Base-by-base conservation (phyloP, 2,888 invertebrate species). In the Adelphocoris suturalis region DNA sequence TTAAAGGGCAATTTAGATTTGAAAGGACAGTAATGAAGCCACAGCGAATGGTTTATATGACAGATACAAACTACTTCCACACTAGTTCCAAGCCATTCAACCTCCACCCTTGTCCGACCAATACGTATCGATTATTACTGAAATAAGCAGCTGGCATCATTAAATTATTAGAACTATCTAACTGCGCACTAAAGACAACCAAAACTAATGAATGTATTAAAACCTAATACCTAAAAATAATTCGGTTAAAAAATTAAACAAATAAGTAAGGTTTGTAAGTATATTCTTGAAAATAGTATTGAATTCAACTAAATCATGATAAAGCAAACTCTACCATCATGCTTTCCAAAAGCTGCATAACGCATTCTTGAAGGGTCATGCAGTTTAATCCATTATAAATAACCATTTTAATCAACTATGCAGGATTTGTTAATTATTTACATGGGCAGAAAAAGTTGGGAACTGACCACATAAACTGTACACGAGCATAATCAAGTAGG, bases 291-390 rank as follows among this genome's bases (percentile, higher is more conserved):
- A 68, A 68, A 11, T 68, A 68, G 16, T 68, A 23, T 19, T 9
- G 0, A 23, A 7, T 12, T 27, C 9, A 23, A 68, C 23, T 23
- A 68, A 19, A 61, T 61, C 7, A 68, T 68, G 68, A 19, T 13
- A 57, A 7, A 57, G 57, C 68, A 68, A 68, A 27, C 68, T 68
- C 68, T 68, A 68, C 19, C 0, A 23, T 68, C 68, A 68, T 68
- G 68, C 68, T 68, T 68, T 68, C 7, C 0, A 61, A n/a, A 1
- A n/a, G 16, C n/a, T 19, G 61, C 61, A 61, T 61, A 68, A 68
- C 11, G n/a, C 57, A 37, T 37, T 37, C 57, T 57, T 14, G 7
- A 57, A 57, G 57, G 57, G 57, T 57, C 57, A 57, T 57, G 57
- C 57, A 57, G 57, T 57, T 57, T 57, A 7, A n/a, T 57, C 16